Evolutionary conservation across 2,888 invertebrate genomes (phyloP), one percentile per base, ranked within the genome.

Genomic region (Orthosia gracilis): DNA sequence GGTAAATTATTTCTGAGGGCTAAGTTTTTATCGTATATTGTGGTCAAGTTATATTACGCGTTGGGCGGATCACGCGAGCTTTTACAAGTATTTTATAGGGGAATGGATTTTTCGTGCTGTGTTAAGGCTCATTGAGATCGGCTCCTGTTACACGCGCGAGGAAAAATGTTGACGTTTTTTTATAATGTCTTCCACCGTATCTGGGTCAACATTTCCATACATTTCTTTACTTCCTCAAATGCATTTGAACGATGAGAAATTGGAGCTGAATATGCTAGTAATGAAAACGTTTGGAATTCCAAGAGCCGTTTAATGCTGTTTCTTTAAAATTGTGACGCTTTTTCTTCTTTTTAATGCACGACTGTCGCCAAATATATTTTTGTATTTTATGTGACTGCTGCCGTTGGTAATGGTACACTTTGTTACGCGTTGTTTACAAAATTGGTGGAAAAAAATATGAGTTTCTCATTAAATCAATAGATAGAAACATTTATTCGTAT

Each of bases 41-140:
- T 88, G 88, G 83, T 88, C 87, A 91, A 89, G 84, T 89, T 88
- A 91, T 90, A 91, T 93, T 89, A 93, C 90, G 90, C 91, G 91
- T 86, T 76, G 77, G 55, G 69, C 47, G 65, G 59, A 87, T 85
- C 92, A 93, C 92, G 92, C 93, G 71, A 93, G 76, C 82, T 71
- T 88, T 85, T 78, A 80, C 81, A 85, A 88, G 85, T 90, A 90
- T 90, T 90, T 91, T 89, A 89, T 85, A 89, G 87, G 83, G 74
- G 81, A 88, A 88, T 85, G 66, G 82, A 86, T 85, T 86, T 80
- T 76, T 85, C 74, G 71, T 82, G 72, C 61, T 63, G 61, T 54
- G 67, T 72, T 78, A 69, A 76, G 49, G 71, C 83, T 86, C 84
- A 85, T 87, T 87, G 87, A 90, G 89, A 88, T 82, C 82, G 82